Conservation (phyloP, 1,140 invertebrate species). For the Drosophila virilis region DNA sequence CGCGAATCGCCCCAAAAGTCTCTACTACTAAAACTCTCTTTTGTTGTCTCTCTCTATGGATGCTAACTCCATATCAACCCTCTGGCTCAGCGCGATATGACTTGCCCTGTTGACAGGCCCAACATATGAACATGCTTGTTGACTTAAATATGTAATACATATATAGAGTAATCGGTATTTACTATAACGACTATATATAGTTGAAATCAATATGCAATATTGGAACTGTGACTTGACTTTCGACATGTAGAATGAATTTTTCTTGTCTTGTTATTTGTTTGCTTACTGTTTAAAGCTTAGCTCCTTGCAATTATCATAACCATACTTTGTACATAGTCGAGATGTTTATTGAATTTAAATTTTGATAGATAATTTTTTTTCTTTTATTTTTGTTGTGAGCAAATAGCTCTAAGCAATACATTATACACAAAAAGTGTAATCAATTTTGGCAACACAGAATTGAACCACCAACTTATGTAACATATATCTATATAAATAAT, state of each 20-base stretch:
- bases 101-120: conserved; percentile 11
- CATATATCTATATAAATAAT: conserved; percentile 58
- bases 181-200: conserved; percentile 44
- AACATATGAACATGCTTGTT: conserved; percentile 13
- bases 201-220: conserved; percentile 68
- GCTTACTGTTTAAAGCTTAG: conserved; percentile 58
- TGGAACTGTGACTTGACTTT: conserved; percentile 63
- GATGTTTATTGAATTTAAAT: conserved; percentile 72
- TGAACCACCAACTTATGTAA: conserved; percentile 45
- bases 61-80: conserved; percentile 10
- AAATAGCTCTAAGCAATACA: conserved; percentile 15
- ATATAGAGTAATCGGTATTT: conserved; percentile 7
- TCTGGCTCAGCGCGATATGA: conserved; percentile 11
- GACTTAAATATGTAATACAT: conserved; percentile 15
- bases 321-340: conserved; percentile 64
- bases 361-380: conserved; percentile 25
- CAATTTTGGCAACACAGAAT: conserved; percentile 47
- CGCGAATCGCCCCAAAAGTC: conserved; percentile 76
- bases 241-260: conserved; percentile 55
- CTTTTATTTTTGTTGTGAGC: conserved; percentile 24
- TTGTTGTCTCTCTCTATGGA: conserved; percentile 11
- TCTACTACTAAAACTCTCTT: conserved; percentile 56
- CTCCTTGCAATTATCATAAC: conserved; percentile 46
- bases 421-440: conserved; percentile 35
- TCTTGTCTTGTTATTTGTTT: conserved; percentile 70